A percentile compares a stretch with the other conserved stretches of the same genome.
Evolutionary conservation across 2,888 invertebrate species (phyloP).

Genomic region (Eupithecia abbreviata): DNA sequence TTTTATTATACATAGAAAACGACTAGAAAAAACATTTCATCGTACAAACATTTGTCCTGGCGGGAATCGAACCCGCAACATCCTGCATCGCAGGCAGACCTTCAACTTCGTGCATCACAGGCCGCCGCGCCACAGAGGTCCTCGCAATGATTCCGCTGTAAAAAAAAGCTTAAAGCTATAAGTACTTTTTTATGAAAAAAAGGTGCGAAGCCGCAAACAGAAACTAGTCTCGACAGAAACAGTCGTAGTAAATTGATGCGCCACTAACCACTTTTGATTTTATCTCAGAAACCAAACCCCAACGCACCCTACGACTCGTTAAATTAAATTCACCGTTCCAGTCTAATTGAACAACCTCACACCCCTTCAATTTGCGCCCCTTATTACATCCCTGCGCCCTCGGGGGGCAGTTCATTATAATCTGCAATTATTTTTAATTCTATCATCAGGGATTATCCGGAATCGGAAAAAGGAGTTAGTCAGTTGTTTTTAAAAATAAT

Average conservation of each 20-base stretch:
- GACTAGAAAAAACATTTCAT: too few species aligned
- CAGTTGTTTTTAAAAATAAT: not conserved
- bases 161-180: too few species aligned
- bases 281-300: conserved; percentile 9
- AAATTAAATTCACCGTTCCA: conserved; percentile 32
- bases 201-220: not conserved
- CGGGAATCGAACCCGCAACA: too few species aligned
- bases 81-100: too few species aligned
- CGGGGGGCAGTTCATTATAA: conserved; percentile 25
- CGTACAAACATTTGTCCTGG: too few species aligned
- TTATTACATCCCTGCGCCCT: conserved; percentile 3
- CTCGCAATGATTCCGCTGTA: too few species aligned
- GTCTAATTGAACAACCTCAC: conserved; percentile 31
- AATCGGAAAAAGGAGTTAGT: not conserved
- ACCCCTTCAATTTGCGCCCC: conserved; percentile 27
- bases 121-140: too few species aligned
- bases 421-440: conserved; percentile 35
- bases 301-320: conserved; percentile 15
- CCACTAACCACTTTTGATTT: conserved; percentile 7
- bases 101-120: too few species aligned
- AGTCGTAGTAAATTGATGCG: not conserved
- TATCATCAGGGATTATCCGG: conserved; percentile 8
- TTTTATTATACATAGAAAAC: too few species aligned
- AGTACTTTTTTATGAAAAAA: not conserved
- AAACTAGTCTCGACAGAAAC: not conserved